Conservation (phyloP, 2,113 vertebrate species). For the human (Homo sapiens) region DNA sequence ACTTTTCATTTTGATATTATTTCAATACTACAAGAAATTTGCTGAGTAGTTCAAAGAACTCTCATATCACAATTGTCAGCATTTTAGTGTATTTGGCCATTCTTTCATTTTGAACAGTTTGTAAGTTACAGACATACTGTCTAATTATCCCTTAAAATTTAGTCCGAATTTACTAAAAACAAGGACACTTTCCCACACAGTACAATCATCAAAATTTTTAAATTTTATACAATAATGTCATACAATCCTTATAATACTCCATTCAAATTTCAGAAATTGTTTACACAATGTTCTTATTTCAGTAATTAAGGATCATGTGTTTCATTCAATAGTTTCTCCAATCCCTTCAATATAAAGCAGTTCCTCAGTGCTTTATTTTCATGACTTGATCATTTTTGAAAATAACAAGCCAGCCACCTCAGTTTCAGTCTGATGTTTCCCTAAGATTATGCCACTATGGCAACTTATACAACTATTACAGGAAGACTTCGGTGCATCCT, state of each 20-base stretch:
- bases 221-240: background rate
- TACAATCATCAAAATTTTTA: background rate
- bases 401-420: background rate
- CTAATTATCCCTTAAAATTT: background rate
- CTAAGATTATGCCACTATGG: background rate
- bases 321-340: background rate
- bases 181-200: too few species aligned
- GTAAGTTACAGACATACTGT: background rate
- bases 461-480: background rate
- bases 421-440: background rate
- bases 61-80: background rate
- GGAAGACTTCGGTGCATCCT: background rate
- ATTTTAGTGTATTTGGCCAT: background rate
- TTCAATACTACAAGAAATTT: background rate
- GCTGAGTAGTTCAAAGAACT: background rate
- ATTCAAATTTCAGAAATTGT: background rate
- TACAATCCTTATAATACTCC: background rate
- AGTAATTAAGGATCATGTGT: background rate
- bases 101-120: background rate
- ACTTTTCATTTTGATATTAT: background rate
- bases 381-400: background rate
- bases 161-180: too few species aligned
- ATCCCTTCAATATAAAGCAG: background rate
- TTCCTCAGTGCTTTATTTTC: background rate
- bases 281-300: too few species aligned